Evolutionary conservation across 2,888 invertebrate species (phyloP), one percentile per base, ranked within the genome.

Genomic region (Thera britannica): DNA sequence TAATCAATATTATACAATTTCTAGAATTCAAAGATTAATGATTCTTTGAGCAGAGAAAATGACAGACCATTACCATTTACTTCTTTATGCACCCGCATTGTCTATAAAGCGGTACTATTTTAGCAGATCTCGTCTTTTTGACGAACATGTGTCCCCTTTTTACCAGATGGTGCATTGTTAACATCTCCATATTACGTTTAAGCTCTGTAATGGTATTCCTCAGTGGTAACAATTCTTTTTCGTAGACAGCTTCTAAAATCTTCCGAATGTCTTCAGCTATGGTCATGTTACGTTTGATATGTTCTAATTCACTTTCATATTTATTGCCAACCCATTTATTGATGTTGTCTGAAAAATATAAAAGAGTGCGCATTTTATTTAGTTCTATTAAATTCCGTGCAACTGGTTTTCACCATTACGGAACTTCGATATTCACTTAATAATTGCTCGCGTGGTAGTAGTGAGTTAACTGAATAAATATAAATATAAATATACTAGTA

Each of bases 161-260:
- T 55, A 77, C 41, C 49, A 75, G 73, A 71, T 88, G 85, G 51
- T 89, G 85, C 6, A 74, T 55, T 49, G 80, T 74, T 35, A 92
- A 73, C 54, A 61, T 61, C 41, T 88, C 84, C 35, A 90, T 77
- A 60, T 90, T 89, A 55, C 83, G 70, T 75, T 83, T 86, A 12
- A 92, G 76, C 58, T 77, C 76, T 64, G 78, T 82, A 36, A 92
- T 88, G 6, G 81, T 79, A n/a, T 76, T 75, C 73, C 87, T 83
- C 44, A 93, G 74, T 1, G 92, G 89, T 49, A 92, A 38, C 51
- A 93, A 75, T 70, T 89, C 86, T 55, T 85, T 72, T 72, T 88
- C 84, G 66, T 88, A 89, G 55, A 89, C 75, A n/a, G 67, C 71
- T 66, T 72, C 77, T 70, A 70, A 80, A n/a, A 72, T 73, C 59